These are phyloP conservation scores for Psittacara wagleri DNA, from an alignment of 2,113 vertebrate genomes.

Conservation along the genomic window DNA sequence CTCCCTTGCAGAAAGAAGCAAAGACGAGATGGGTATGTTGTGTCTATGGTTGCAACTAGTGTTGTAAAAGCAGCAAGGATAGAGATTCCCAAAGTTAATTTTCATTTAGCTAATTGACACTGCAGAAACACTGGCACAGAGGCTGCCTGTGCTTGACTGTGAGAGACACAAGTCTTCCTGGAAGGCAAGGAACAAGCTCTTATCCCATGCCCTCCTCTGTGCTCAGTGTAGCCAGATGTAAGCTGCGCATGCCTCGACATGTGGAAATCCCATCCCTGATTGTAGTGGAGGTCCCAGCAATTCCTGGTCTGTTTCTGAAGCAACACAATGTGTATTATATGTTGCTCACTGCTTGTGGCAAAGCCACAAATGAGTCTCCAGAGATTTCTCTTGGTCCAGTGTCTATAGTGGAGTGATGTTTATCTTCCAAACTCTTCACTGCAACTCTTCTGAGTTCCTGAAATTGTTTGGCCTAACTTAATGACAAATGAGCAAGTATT, in stretches of 20 bases:
- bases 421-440: not conserved
- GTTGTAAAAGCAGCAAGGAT: not conserved
- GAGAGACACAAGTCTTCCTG: not conserved
- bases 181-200: not conserved
- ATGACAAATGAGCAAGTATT: conserved; percentile 6
- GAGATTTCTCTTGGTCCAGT: not conserved
- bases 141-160: not conserved
- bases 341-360: not conserved
- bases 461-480: not conserved
- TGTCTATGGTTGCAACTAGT: not conserved
- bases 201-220: not conserved
- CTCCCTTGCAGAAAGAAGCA: not conserved
- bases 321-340: not conserved
- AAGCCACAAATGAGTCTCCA: not conserved
- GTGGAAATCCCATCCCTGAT: not conserved
- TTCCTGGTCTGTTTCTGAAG: not conserved
- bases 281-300: not conserved
- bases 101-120: not conserved
- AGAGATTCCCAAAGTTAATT: not conserved
- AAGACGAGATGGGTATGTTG: not conserved
- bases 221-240: not conserved
- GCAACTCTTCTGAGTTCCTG: not conserved
- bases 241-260: not conserved
- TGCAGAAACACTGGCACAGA: not conserved
- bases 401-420: not conserved